Percentiles rank a stretch among this genome's conserved stretches.
Conservation (phyloP, 2,797 vertebrate species). For the Tiaroga cobitis region DNA sequence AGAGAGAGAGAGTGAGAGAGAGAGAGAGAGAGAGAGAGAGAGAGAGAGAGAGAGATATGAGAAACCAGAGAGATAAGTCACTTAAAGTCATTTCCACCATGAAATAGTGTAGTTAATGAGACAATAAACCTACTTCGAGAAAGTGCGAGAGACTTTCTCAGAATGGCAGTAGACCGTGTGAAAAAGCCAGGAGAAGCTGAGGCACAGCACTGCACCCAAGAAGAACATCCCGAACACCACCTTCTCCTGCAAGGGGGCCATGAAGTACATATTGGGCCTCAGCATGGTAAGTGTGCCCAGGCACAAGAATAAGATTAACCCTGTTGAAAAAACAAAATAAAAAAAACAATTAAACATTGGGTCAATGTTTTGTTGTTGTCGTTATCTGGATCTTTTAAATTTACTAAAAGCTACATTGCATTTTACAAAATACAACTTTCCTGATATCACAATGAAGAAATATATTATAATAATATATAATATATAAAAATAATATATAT, state of each 20-base stretch:
- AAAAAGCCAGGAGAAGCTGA: constrained; percentile 99
- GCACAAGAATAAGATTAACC: constrained; percentile 91
- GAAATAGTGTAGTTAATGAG: background rate
- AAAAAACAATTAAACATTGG: background rate
- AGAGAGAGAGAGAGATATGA: background rate
- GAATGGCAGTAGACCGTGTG: constrained; percentile 99
- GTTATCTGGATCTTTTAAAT: background rate
- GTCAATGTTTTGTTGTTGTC: background rate
- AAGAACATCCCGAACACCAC: constrained; percentile 99
- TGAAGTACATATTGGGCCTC: constrained; percentile 97
- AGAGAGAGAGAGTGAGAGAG: too few relatives aligned
- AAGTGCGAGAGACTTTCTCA: constrained; percentile 97
- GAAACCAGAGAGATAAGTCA: background rate
- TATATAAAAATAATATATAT: too few relatives aligned
- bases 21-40: background rate
- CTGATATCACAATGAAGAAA: background rate
- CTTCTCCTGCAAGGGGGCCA: constrained; percentile 98
- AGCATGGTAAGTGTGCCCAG: constrained; percentile 96
- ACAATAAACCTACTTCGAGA: constrained; percentile 89
- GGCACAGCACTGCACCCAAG: constrained; percentile 95
- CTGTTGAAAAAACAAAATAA: constrained; percentile 66
- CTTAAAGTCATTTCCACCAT: background rate
- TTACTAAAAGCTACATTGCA: background rate
- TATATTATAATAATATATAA: too few relatives aligned
- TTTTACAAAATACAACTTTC: background rate